These are phyloP conservation scores for Branchinecta lynchi DNA, from an alignment of 1,140 invertebrate genomes.

Conservation along the genomic window DNA sequence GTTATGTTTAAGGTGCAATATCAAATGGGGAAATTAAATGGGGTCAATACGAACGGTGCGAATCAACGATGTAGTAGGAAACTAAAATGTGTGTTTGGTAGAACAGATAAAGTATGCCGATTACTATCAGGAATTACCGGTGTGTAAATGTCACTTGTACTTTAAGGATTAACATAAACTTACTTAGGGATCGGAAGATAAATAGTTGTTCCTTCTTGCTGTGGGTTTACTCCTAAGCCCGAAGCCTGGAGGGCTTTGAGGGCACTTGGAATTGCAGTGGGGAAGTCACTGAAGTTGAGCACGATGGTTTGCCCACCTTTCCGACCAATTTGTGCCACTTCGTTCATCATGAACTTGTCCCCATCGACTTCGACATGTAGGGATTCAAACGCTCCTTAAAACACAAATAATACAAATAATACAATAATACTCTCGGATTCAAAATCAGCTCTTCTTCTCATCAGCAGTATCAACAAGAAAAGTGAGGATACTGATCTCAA, in stretches of 20 bases:
- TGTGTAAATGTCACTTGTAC: too few relatives aligned
- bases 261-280: constrained; percentile 61
- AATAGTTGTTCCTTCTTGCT: constrained; percentile 78
- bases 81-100: too few relatives aligned
- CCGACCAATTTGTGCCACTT: constrained; percentile 68
- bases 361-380: constrained; percentile 57
- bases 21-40: too few relatives aligned
- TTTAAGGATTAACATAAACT: constrained; percentile 23
- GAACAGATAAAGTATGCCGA: too few relatives aligned
- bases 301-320: constrained; percentile 73
- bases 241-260: constrained; percentile 55
- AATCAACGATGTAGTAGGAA: too few relatives aligned
- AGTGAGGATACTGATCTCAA: too few relatives aligned
- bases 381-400: constrained; percentile 54
- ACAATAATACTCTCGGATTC: too few relatives aligned
- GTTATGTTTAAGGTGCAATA: too few relatives aligned
- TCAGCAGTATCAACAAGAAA: too few relatives aligned
- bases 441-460: too few relatives aligned
- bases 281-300: constrained; percentile 63
- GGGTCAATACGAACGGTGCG: too few relatives aligned
- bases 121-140: too few relatives aligned
- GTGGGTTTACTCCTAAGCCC: constrained; percentile 82
- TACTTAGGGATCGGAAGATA: constrained; percentile 77
- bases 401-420: not conserved
- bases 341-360: constrained; percentile 65